Evolutionary conservation across 2,888 invertebrate species (phyloP).

Genomic region (Caenorhabditis wallacei): DNA sequence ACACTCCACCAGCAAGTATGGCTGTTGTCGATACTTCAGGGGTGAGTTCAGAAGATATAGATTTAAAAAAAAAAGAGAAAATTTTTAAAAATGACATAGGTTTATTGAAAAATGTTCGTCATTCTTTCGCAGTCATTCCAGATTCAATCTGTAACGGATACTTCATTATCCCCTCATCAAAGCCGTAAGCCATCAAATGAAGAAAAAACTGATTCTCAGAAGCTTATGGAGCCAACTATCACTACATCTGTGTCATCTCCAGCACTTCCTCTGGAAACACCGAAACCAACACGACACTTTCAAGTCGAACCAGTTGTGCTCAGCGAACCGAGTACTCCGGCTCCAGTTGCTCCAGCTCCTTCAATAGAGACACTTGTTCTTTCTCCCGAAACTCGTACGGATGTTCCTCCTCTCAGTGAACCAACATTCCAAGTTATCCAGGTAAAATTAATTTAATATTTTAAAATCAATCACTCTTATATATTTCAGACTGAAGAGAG

Average conservation of each 20-base stretch:
- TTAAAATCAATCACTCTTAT: not conserved
- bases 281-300: constrained; percentile 26
- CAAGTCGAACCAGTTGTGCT: constrained; percentile 35
- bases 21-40: constrained; percentile 16
- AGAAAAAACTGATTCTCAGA: constrained; percentile 8
- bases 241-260: not conserved
- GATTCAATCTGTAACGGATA: constrained; percentile 14
- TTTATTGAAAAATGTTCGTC: not conserved
- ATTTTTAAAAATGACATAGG: not conserved
- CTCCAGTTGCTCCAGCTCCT: constrained; percentile 35
- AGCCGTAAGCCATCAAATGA: constrained; percentile 28
- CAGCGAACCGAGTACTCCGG: constrained; percentile 31
- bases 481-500: constrained; percentile 50
- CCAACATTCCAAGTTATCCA: constrained; percentile 57
- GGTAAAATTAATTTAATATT: not conserved
- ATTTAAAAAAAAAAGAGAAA: not conserved
- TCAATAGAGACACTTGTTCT: constrained; percentile 20
- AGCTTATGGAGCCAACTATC: not conserved
- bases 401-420: not conserved
- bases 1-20: constrained; percentile 61
- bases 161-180: not conserved
- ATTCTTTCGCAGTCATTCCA: constrained; percentile 12
- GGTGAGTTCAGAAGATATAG: not conserved
- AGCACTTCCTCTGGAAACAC: not conserved
- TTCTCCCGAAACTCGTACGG: not conserved